Evolutionary conservation across 2,113 vertebrate genomes (phyloP), one percentile per base, ranked within the genome.

Genomic region (Notiomystis cincta): DNA sequence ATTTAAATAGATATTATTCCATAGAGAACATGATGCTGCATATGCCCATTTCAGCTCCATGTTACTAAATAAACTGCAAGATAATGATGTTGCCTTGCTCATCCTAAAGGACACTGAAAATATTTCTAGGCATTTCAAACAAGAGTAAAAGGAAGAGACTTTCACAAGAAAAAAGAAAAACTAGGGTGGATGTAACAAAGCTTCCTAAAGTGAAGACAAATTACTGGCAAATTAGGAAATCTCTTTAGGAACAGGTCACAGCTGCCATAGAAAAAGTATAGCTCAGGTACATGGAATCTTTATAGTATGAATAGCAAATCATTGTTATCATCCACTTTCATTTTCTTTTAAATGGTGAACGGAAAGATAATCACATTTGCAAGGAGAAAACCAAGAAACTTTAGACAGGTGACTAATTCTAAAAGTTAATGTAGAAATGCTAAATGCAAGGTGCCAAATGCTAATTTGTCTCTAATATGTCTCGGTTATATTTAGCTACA

Each of bases 1-100:
- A 94, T 92, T 96, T 97, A 97, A 97, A 94, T 24, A 91, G 62
- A 90, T 89, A 93, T 73, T 96, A 96, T 86, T 94, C 88, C 79
- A 95, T 11, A 88, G 97, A 97, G 95, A 96, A 97, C 84, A 91
- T 15, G 87, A 96, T 67, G 47, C 75, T 94, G 85, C 82, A 92
- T 58, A 69, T 87, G 94, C 77, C 93, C 90, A 93, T 95, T 97
- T 96, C 87, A 82, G 45, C 81, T 95, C 45, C 35, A 71, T 27
- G 73, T 83, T 97, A 92, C 90, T 95, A 96, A 97, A 93, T 95
- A 97, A 97, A 93, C 62, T 87, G 65, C 77, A 95, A 73, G 71
- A 92, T 75, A 91, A 83, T 84, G 65, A 95, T 65, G 48, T 35
- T 82, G 60, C 72, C 70, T 92, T 87, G 58, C 76, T 78, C 44